Evolutionary conservation across 2,888 invertebrate species (phyloP).

Genomic region (Lepidocyrtoides sp.): DNA sequence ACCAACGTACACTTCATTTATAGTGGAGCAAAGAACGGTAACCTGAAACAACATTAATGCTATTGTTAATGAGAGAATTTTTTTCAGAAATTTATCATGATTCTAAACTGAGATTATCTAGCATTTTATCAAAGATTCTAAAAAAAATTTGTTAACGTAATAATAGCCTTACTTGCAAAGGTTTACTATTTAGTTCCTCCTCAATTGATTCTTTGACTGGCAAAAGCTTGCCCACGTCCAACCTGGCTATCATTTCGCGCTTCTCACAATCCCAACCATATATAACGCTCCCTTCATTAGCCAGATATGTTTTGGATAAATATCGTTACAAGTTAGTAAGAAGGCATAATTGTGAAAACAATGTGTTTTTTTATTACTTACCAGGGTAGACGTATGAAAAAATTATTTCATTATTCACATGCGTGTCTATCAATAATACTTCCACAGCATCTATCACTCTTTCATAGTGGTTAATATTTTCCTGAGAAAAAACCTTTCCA

Average conservation of each 20-base stretch:
- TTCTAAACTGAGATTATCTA: no score
- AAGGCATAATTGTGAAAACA: no score
- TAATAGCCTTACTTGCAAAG: constrained; percentile 90
- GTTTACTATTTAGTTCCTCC: constrained; percentile 92
- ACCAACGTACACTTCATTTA: constrained; percentile 93
- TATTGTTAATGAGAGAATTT: no score
- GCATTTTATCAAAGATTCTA: no score
- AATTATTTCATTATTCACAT: constrained; percentile 87
- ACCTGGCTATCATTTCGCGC: constrained; percentile 91
- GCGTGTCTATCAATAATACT: constrained; percentile 89
- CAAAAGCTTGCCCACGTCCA: constrained; percentile 96
- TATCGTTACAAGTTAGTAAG: not conserved
- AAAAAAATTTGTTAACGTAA: no score
- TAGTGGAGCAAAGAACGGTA: constrained; percentile 90
- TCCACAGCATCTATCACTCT: constrained; percentile 89
- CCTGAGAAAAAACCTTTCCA: constrained; percentile 92
- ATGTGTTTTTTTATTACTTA: constrained; percentile 85
- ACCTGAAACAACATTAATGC: constrained; percentile 88
- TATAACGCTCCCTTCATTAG: constrained; percentile 91
- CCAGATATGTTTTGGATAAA: not conserved
- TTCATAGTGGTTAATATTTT: constrained; percentile 90
- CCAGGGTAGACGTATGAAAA: constrained; percentile 95
- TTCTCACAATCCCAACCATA: constrained; percentile 94
- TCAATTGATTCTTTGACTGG: constrained; percentile 98
- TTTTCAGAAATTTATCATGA: no score